These are phyloP conservation scores for Hermaeophaga mercurialis DNA, from an alignment of 2,888 invertebrate species.

Conservation along the genomic window DNA sequence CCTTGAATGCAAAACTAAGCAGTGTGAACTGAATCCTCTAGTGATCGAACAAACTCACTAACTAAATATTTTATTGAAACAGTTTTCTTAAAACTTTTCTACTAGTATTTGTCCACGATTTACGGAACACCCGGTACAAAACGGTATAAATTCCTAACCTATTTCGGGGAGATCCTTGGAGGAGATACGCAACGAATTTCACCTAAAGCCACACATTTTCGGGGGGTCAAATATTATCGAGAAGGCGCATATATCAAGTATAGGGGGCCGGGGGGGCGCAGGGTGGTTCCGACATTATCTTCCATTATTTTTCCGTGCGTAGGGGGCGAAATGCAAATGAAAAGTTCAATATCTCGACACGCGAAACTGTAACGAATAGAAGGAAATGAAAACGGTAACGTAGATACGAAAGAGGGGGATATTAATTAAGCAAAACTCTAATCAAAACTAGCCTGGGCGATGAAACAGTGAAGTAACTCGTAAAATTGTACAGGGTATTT, in stretches of 20 bases:
- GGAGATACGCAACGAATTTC: slow-evolving; percentile 1
- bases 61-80: too few species aligned
- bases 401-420: slow-evolving; percentile 55
- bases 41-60: too few species aligned
- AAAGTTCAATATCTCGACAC: slow-evolving; percentile 53
- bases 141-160: not conserved
- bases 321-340: slow-evolving; percentile 50
- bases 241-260: slow-evolving; percentile 13
- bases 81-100: too few species aligned
- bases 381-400: slow-evolving; percentile 50
- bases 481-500: too few species aligned
- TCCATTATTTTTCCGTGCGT: slow-evolving; percentile 32
- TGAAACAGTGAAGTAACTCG: too few species aligned
- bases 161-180: not conserved
- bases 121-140: too few species aligned
- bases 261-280: slow-evolving; percentile 1
- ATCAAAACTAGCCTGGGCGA: too few species aligned
- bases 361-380: slow-evolving; percentile 50
- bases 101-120: too few species aligned
- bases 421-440: too few species aligned
- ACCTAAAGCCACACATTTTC: slow-evolving; percentile 12
- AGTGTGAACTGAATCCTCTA: too few species aligned
- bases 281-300: slow-evolving; percentile 35
- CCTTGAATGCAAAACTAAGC: too few species aligned
- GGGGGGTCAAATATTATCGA: slow-evolving; percentile 19